phyloP scores from a whole-genome alignment of 2,797 vertebrate genomes.

The Sphenodon punctatus region DNA sequence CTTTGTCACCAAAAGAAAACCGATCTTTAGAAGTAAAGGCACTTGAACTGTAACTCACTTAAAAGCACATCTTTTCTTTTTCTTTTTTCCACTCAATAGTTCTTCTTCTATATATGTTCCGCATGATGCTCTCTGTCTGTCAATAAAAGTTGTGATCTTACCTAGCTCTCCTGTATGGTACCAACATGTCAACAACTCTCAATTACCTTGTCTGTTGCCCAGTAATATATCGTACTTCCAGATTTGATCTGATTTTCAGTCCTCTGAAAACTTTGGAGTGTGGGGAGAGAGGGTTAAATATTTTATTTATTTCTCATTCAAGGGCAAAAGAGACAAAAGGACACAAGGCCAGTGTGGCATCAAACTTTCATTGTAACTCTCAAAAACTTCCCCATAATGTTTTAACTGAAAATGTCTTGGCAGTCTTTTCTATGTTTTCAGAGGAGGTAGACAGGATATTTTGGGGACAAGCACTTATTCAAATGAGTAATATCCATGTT shows the following conservation, averaged over 20 bases:
- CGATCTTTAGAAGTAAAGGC: constrained; percentile 1
- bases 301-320: too few relatives aligned
- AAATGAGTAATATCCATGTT: neutral
- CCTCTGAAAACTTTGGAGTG: too few relatives aligned
- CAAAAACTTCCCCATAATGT: neutral
- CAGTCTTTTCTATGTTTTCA: neutral
- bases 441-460: neutral
- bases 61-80: fast-evolving
- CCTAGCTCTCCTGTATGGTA: too few relatives aligned
- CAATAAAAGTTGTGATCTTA: too few relatives aligned
- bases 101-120: fast-evolving
- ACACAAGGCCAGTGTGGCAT: too few relatives aligned
- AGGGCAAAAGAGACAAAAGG: too few relatives aligned
- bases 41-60: neutral
- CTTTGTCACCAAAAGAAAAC: constrained; percentile 1
- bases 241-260: too few relatives aligned
- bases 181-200: too few relatives aligned
- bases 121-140: fast-evolving
- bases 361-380: too few relatives aligned
- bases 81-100: fast-evolving
- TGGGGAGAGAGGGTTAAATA: too few relatives aligned
- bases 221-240: too few relatives aligned
- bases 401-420: neutral
- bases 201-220: too few relatives aligned
- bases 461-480: neutral